Evolutionary conservation across 1,140 invertebrate species (phyloP).

Genomic region (Drosophila paulistorum): DNA sequence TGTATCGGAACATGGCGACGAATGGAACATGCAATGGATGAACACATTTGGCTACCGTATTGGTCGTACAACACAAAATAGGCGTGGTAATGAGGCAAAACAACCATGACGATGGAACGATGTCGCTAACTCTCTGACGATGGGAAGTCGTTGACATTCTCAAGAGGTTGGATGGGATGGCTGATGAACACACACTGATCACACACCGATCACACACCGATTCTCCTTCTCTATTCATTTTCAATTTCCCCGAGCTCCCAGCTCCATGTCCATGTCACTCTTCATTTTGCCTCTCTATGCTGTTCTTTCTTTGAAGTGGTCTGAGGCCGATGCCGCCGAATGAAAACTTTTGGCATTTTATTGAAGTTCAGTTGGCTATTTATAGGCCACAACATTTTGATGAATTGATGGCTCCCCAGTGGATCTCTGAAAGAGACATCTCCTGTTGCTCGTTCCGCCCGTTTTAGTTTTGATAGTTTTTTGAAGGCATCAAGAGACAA

Average conservation of each 20-base stretch:
- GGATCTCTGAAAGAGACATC: slow-evolving; percentile 18
- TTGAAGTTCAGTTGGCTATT: slow-evolving; percentile 73
- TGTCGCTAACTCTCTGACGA: slow-evolving; percentile 49
- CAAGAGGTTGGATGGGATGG: slow-evolving; percentile 13
- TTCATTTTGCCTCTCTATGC: slow-evolving; percentile 46
- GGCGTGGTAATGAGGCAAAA: slow-evolving; percentile 63
- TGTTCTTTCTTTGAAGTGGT: slow-evolving; percentile 53
- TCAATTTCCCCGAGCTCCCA: slow-evolving; percentile 13
- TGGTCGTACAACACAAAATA: slow-evolving; percentile 67
- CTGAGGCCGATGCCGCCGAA: slow-evolving; percentile 22
- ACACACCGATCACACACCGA: background rate
- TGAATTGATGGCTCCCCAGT: slow-evolving; percentile 78
- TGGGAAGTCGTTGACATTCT: slow-evolving; percentile 64
- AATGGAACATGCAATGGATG: slow-evolving; percentile 42
- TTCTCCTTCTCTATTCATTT: background rate
- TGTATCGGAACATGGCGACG: slow-evolving; percentile 56
- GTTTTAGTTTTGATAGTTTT: slow-evolving; percentile 72
- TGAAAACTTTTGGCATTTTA: slow-evolving; percentile 71
- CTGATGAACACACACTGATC: slow-evolving; percentile 20
- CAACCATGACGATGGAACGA: slow-evolving; percentile 23
- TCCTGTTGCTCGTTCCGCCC: slow-evolving; percentile 33
- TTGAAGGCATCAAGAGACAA: slow-evolving; percentile 38
- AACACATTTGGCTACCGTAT: slow-evolving; percentile 60
- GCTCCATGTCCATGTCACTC: slow-evolving; percentile 30
- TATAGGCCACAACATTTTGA: slow-evolving; percentile 67